Conservation (phyloP, 2,113 vertebrate genomes). For the Callipepla californica region DNA sequence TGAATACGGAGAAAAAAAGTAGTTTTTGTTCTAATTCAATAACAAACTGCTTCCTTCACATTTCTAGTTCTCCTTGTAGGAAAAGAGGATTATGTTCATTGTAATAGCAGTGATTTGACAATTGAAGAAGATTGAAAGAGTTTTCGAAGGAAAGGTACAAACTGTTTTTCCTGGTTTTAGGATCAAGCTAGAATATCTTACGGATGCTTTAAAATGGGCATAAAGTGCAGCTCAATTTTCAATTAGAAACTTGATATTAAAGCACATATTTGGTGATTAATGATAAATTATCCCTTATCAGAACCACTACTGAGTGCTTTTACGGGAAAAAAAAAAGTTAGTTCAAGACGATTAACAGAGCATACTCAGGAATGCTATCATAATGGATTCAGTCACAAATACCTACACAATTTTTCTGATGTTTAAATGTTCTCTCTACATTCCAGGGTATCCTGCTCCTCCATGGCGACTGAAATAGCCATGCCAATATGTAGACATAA, state of each 20-base stretch:
- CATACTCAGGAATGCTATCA: neutral
- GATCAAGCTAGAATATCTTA: neutral
- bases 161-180: neutral
- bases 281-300: neutral
- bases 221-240: neutral
- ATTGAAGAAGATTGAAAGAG: neutral
- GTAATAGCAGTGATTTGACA: neutral
- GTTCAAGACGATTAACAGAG: neutral
- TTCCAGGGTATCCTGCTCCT: neutral
- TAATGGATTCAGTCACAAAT: neutral
- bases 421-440: neutral
- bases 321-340: neutral
- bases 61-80: neutral
- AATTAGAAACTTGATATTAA: neutral
- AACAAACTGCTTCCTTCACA: neutral
- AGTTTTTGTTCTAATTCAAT: neutral
- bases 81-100: neutral
- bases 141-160: neutral
- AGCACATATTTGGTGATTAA: neutral
- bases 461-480: neutral
- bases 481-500: neutral
- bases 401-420: neutral
- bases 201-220: neutral
- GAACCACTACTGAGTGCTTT: neutral
- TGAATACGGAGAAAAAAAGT: neutral